Conservation (phyloP, 2,113 vertebrate genomes). For the Salvator merianae region DNA sequence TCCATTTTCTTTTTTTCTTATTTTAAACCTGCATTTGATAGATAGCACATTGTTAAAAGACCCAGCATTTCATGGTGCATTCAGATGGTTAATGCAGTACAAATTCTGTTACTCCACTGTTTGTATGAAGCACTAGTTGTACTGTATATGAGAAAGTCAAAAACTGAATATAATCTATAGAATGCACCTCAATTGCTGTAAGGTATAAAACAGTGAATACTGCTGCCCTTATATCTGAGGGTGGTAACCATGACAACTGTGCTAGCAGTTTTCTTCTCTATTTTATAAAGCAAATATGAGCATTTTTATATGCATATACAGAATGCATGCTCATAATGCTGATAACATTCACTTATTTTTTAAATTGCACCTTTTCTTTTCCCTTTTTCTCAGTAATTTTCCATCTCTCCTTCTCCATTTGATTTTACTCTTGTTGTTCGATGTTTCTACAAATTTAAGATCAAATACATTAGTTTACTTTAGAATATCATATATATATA, state of each 20-base stretch:
- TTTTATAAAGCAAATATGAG: slow-evolving; percentile 50
- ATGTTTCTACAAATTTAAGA: slow-evolving; percentile 52
- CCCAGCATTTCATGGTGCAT: neutral
- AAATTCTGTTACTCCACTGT: slow-evolving; percentile 14
- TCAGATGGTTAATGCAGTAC: neutral
- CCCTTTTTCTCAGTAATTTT: slow-evolving; percentile 44
- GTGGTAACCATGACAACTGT: slow-evolving; percentile 45
- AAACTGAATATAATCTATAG: slow-evolving; percentile 28
- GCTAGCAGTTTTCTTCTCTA: slow-evolving; percentile 25
- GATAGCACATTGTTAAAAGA: neutral
- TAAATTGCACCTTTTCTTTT: slow-evolving; percentile 44
- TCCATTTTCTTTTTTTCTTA: too few species aligned
- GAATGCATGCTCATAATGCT: slow-evolving; percentile 20
- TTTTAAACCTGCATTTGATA: too few species aligned
- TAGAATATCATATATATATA: neutral
- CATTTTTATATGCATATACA: slow-evolving; percentile 39
- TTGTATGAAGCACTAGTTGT: neutral
- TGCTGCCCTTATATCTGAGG: slow-evolving; percentile 17
- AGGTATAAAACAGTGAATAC: slow-evolving; percentile 25
- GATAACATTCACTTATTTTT: slow-evolving; percentile 24
- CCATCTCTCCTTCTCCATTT: slow-evolving; percentile 50
- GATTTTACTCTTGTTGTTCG: slow-evolving; percentile 43
- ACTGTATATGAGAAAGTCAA: slow-evolving; percentile 2
- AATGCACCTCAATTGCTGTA: neutral
- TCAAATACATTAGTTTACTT: neutral